Percentiles rank a stretch among this genome's conserved stretches.
Evolutionary conservation across 2,113 vertebrate species (phyloP).

Genomic region (Hippocampus mohnikei): DNA sequence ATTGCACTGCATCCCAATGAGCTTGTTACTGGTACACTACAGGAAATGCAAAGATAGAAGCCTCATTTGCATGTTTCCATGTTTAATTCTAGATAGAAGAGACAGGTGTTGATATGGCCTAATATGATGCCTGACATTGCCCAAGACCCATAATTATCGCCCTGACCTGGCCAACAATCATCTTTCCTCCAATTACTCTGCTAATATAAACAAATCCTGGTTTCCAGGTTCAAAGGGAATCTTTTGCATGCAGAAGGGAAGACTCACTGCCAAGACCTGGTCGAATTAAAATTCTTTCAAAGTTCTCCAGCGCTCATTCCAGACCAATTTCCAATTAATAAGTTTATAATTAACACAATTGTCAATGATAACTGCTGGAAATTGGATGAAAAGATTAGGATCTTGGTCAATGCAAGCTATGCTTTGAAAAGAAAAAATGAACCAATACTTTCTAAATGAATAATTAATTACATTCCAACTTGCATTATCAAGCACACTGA

Average conservation of each 20-base stretch:
- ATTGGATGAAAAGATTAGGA: conserved; percentile 13
- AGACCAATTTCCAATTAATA: background rate
- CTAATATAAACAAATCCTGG: conserved; percentile 70
- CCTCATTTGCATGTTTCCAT: conserved; percentile 74
- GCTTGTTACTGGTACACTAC: conserved; percentile 57
- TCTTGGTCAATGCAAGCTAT: conserved; percentile 13
- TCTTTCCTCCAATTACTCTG: conserved; percentile 70
- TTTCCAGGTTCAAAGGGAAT: conserved; percentile 47
- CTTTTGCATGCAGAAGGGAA: conserved; percentile 42
- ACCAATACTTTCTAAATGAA: conserved; percentile 38
- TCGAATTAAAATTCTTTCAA: conserved; percentile 16
- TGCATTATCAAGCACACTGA: conserved; percentile 35
- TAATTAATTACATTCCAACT: conserved; percentile 43
- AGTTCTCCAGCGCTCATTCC: conserved; percentile 19
- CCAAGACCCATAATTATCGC: conserved; percentile 68
- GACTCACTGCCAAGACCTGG: background rate
- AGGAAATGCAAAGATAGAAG: conserved; percentile 52
- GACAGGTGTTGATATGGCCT: conserved; percentile 71
- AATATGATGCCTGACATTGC: conserved; percentile 69
- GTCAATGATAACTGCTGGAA: conserved; percentile 15
- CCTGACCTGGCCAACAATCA: conserved; percentile 68
- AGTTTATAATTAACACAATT: background rate
- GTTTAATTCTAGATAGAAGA: conserved; percentile 67
- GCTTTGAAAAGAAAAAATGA: conserved; percentile 21
- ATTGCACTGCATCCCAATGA: conserved; percentile 66